A percentile compares a stretch with the other conserved stretches of the same genome.
These are phyloP conservation scores for Laticauda laticaudata DNA, from an alignment of 2,113 vertebrate genomes.

Conservation along the genomic window DNA sequence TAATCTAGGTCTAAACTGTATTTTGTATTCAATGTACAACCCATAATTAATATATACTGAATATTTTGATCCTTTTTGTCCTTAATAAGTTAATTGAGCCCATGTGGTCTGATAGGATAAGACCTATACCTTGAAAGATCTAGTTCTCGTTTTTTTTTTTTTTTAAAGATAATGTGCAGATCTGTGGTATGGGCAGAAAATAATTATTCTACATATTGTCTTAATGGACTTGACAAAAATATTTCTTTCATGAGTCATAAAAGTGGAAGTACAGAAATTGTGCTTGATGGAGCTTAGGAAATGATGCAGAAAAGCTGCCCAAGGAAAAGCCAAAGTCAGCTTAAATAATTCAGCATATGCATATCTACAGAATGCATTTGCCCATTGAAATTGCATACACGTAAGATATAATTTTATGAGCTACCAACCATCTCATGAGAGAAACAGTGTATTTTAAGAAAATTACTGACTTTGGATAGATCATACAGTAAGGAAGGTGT, in stretches of 20 bases:
- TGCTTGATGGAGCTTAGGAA: slow-evolving; percentile 12
- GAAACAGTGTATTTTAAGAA: no score
- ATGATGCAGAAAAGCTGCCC: neutral
- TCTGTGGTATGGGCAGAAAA: neutral
- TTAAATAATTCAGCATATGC: slow-evolving; percentile 2
- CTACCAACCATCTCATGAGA: neutral
- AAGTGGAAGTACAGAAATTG: neutral
- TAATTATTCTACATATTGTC: neutral
- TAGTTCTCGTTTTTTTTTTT: no score
- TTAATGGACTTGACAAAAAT: neutral
- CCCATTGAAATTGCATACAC: neutral
- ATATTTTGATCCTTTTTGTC: neutral
- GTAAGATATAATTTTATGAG: neutral
- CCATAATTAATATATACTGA: neutral
- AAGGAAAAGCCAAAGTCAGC: neutral
- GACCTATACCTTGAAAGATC: neutral
- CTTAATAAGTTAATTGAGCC: neutral
- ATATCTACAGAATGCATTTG: neutral
- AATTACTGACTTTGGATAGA: neutral
- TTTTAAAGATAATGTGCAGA: neutral
- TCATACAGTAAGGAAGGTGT: neutral
- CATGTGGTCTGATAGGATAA: neutral
- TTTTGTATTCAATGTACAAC: neutral
- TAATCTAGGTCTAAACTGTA: neutral
- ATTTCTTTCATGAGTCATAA: slow-evolving; percentile 1